Conservation (phyloP, 2,113 vertebrate genomes). For the Salvator merianae region DNA sequence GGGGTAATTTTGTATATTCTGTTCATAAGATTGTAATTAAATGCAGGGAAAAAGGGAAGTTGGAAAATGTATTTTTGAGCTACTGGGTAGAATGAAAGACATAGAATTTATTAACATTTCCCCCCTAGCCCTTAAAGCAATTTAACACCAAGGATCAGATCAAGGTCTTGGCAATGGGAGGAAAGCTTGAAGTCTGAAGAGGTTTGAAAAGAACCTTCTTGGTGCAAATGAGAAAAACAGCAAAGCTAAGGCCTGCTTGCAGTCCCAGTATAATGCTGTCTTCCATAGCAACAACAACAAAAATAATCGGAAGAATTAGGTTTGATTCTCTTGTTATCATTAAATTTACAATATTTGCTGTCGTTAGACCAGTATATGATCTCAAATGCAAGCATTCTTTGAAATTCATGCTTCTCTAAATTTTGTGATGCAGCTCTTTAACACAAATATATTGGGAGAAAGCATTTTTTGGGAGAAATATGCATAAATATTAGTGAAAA, state of each 20-base stretch:
- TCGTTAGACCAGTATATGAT: no score
- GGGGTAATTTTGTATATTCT: not conserved
- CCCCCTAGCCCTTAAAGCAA: constrained; percentile 54
- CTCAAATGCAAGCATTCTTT: no score
- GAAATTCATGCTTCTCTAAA: not conserved
- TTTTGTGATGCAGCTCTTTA: no score
- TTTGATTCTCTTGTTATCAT: no score
- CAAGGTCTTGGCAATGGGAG: constrained; percentile 39
- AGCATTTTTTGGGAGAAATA: no score
- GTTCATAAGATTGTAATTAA: not conserved
- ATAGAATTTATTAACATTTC: constrained; percentile 34
- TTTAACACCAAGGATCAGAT: constrained; percentile 52
- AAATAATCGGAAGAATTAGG: no score
- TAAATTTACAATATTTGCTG: no score
- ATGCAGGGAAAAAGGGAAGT: not conserved
- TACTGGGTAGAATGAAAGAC: not conserved
- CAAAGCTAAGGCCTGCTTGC: constrained; percentile 48
- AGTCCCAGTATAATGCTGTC: constrained; percentile 23
- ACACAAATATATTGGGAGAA: no score
- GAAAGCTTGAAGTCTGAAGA: constrained; percentile 54
- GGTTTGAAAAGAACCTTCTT: constrained; percentile 58
- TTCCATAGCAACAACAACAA: constrained; percentile 47
- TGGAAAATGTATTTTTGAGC: constrained; percentile 48
- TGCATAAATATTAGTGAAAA: no score
- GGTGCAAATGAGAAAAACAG: constrained; percentile 49